Conservation (phyloP, 1,140 invertebrate species). For the Formica selysi region DNA sequence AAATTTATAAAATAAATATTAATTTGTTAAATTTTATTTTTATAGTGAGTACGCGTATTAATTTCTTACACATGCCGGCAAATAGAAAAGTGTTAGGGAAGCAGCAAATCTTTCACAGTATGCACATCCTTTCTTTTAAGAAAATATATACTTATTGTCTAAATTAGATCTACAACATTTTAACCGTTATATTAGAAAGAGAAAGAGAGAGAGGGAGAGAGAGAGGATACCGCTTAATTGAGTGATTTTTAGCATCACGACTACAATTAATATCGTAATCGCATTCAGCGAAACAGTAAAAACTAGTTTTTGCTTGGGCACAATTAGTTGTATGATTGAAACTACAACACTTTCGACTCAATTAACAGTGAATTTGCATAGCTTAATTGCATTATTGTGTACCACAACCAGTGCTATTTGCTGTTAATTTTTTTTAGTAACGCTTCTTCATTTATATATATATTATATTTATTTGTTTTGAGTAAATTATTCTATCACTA, state of each 20-base stretch:
- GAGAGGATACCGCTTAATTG: background rate
- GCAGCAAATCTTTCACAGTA: background rate
- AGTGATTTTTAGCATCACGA: background rate
- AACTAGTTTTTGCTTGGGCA: background rate
- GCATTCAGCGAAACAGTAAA: background rate
- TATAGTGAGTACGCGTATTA: background rate
- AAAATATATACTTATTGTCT: background rate
- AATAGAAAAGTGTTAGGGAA: background rate
- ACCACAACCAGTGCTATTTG: background rate
- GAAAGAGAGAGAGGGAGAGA: no score
- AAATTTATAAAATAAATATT: constrained; percentile 28
- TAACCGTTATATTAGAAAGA: background rate
- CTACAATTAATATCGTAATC: background rate
- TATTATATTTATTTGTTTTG: constrained; percentile 2
- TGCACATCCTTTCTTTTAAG: background rate
- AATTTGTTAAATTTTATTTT: constrained; percentile 16
- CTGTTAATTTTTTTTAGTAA: constrained; percentile 1
- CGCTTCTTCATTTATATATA: background rate
- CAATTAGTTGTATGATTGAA: constrained; percentile 8
- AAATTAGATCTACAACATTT: background rate
- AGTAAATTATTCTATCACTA: background rate
- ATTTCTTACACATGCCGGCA: background rate
- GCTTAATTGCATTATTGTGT: constrained; percentile 13
- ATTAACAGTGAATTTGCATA: constrained; percentile 27
- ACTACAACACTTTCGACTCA: background rate